phyloP scores from a whole-genome alignment of 1,140 invertebrate species.

The Heliconius congener region DNA sequence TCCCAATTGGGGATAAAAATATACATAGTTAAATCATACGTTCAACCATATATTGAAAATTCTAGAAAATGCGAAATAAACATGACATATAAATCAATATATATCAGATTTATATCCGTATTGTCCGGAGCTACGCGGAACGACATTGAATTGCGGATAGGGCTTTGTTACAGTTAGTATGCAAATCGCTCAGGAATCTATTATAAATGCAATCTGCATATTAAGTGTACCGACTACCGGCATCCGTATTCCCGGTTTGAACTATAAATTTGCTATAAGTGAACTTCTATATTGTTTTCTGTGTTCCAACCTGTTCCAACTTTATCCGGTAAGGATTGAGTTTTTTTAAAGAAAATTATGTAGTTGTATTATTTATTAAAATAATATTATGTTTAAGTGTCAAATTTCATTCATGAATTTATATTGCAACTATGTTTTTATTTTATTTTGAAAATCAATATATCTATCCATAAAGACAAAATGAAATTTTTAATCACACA shows the following conservation, averaged over 20 bases:
- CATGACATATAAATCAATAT: not conserved
- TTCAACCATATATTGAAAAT: too few relatives aligned
- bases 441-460: too few relatives aligned
- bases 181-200: constrained; percentile 28
- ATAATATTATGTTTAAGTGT: too few relatives aligned
- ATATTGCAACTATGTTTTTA: too few relatives aligned
- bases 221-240: constrained; percentile 16
- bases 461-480: too few relatives aligned
- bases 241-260: constrained; percentile 23
- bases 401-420: too few relatives aligned
- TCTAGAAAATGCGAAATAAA: not conserved
- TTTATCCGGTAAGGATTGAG: too few relatives aligned
- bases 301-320: not conserved
- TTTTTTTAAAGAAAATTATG: too few relatives aligned
- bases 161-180: constrained; percentile 37
- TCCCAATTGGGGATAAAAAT: too few relatives aligned
- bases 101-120: constrained; percentile 7
- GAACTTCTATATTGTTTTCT: not conserved
- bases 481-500: too few relatives aligned
- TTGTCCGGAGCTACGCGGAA: not conserved
- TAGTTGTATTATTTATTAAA: too few relatives aligned
- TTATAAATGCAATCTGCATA: constrained; percentile 40
- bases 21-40: too few relatives aligned
- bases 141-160: constrained; percentile 31
- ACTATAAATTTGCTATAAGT: constrained; percentile 22